Base-by-base conservation (phyloP, 2,888 invertebrate species). In the Drosophila fulvimacula region DNA sequence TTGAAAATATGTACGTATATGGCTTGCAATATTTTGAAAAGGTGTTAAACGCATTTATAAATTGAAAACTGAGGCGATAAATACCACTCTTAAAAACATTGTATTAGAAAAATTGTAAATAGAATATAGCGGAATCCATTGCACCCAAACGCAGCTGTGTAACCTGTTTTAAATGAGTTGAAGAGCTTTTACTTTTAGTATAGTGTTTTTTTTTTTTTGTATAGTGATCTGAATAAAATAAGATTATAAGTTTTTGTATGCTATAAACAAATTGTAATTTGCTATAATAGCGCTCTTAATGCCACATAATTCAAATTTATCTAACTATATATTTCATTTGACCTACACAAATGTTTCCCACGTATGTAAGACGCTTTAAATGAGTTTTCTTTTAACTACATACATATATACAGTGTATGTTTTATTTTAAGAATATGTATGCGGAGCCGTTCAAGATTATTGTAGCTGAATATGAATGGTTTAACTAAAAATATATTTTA, bases 271-370 rank as follows among this genome's bases (percentile, higher is more conserved):
- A 24, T 15, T 15, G 0, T 49, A 15, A 51, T 10, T 15, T 36
- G 10, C 13, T 34, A 21, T 7, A 15, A 34, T 48, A 46, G 11
- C 30, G 17, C 17, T 30, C 48, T 11, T 30, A 17, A n/a, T 51
- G 21, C 15, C 15, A 51, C 51, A 36, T 6, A 36, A 44, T 42
- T 56, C 7, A n/a, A 56, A 56, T 24, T 24, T 13, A 60, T 53
- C 72, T 72, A 72, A 53, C 72, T 66, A 71, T 55, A 71, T 44
- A 56, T 38, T 58, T 44, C 38, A 55, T 55, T 53, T 63, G 49
- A 44, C 38, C 57, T 61, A 59, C n/a, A 32, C 30, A 34, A 30
- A 10, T 27, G n/a, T 30, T 30, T 5, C 27, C 27, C n/a, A 49
- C 49, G 49, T 24, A 30, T 41, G 42, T 48, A 39, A 13, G 11